Percentiles rank a stretch among this genome's conserved stretches.
Conservation (phyloP, 2,113 vertebrate genomes). For the Tyto alba region DNA sequence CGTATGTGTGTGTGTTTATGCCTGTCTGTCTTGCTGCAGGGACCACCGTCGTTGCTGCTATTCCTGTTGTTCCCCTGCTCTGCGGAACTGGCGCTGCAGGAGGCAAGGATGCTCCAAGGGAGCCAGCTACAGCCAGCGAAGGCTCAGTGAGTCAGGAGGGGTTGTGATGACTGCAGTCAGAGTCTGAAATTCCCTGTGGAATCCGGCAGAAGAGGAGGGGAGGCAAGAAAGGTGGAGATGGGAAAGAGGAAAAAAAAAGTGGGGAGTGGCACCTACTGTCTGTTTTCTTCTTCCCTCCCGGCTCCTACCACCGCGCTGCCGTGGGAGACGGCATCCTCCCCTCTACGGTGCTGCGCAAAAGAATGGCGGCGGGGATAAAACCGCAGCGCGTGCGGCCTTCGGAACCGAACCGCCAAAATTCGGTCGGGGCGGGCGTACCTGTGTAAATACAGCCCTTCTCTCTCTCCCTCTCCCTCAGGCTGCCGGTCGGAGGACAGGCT, state of each 20-base stretch:
- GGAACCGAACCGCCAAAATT: accelerated
- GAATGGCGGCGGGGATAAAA: background rate
- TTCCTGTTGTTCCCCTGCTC: slow-evolving; percentile 63
- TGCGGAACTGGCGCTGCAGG: slow-evolving; percentile 71
- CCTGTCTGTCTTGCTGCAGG: slow-evolving; percentile 27
- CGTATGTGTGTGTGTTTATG: background rate
- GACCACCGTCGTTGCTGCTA: slow-evolving; percentile 6
- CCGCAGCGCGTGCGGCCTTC: background rate
- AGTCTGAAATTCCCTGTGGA: slow-evolving; percentile 44
- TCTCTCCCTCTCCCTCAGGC: background rate
- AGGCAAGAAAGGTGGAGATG: background rate
- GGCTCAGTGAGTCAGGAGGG: slow-evolving; percentile 54
- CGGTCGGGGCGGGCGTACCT: accelerated
- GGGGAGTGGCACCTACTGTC: slow-evolving; percentile 7
- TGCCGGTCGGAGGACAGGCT: background rate
- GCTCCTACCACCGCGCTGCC: background rate
- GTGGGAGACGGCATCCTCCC: slow-evolving; percentile 5
- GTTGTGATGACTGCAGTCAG: slow-evolving; percentile 41
- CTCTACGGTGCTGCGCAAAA: slow-evolving; percentile 2
- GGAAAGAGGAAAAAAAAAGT: background rate
- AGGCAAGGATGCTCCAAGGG: slow-evolving; percentile 57
- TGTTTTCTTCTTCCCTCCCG: background rate
- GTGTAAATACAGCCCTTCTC: background rate
- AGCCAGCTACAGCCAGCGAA: slow-evolving; percentile 58
- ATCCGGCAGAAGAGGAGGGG: background rate